Percentiles rank a stretch among this genome's conserved stretches.
phyloP scores from a whole-genome alignment of 1,140 invertebrate species.

The Drosophila novamexicana region DNA sequence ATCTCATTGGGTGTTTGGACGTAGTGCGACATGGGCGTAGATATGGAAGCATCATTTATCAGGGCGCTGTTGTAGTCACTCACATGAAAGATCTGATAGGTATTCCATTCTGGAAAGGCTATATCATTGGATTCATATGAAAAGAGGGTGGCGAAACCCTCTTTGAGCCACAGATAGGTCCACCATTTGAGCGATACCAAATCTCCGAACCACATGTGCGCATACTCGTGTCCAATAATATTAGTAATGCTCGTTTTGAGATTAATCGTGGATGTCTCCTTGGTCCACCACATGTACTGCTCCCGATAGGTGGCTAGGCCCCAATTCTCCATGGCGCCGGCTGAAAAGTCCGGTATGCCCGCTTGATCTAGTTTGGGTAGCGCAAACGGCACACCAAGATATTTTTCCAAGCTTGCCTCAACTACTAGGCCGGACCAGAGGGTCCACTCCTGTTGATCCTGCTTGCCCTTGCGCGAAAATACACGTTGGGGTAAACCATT shows the following conservation, averaged over 20 bases:
- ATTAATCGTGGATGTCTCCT: constrained; percentile 61
- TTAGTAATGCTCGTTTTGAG: constrained; percentile 85
- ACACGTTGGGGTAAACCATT: constrained; percentile 80
- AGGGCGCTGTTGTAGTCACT: constrained; percentile 67
- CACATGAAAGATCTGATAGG: constrained; percentile 89
- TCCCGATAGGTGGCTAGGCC: constrained; percentile 75
- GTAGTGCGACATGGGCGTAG: constrained; percentile 88
- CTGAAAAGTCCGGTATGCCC: constrained; percentile 72
- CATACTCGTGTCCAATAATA: constrained; percentile 87
- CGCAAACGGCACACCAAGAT: constrained; percentile 60
- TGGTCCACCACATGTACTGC: constrained; percentile 72
- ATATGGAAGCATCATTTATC: constrained; percentile 51
- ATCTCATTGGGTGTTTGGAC: constrained; percentile 88
- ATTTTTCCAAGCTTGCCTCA: constrained; percentile 52
- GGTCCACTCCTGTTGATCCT: constrained; percentile 60
- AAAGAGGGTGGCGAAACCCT: constrained; percentile 85
- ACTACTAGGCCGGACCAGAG: constrained; percentile 61
- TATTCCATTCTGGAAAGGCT: constrained; percentile 75
- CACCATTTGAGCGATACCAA: constrained; percentile 88
- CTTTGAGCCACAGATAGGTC: constrained; percentile 86
- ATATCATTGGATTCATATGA: constrained; percentile 84
- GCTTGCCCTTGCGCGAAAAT: constrained; percentile 63
- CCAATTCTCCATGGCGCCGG: constrained; percentile 82
- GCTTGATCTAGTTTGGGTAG: constrained; percentile 74
- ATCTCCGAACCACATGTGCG: constrained; percentile 90